A percentile compares a stretch with the other conserved stretches of the same genome.
phyloP scores from a whole-genome alignment of 2,113 vertebrate species.

The Oriolus oriolus region DNA sequence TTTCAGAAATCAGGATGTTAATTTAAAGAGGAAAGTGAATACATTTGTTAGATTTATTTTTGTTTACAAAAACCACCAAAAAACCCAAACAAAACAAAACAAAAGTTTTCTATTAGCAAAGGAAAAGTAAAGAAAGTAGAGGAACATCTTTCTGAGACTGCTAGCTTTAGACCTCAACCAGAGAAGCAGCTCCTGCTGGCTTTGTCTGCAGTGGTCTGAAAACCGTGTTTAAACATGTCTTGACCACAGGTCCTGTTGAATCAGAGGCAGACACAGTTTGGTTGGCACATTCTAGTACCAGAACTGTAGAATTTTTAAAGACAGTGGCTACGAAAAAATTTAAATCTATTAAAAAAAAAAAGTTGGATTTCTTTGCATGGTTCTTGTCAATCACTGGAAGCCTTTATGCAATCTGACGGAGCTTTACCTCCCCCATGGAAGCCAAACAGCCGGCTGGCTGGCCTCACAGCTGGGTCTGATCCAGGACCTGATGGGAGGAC shows the following conservation, averaged over 20 bases:
- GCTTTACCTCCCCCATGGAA: background rate
- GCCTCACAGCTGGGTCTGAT: background rate
- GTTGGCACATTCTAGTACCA: background rate
- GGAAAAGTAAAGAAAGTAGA: background rate
- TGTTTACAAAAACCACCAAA: background rate
- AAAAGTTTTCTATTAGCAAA: background rate
- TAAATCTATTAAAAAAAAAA: background rate
- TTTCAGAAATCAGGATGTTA: background rate
- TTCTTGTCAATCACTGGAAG: background rate
- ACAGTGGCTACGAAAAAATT: background rate
- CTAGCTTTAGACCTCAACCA: background rate
- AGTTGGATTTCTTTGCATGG: background rate
- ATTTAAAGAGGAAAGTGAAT: background rate
- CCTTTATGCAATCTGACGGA: background rate
- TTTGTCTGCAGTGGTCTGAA: background rate
- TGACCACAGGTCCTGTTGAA: background rate
- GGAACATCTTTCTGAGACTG: background rate
- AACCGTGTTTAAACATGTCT: background rate
- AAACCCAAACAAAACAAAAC: background rate
- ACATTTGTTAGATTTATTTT: background rate
- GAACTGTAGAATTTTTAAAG: background rate
- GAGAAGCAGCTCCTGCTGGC: background rate
- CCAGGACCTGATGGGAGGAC: background rate
- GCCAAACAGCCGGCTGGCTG: background rate
- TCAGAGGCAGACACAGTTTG: background rate